phyloP scores from a whole-genome alignment of 1,140 invertebrate species.

The Aphelenchoides besseyi region DNA sequence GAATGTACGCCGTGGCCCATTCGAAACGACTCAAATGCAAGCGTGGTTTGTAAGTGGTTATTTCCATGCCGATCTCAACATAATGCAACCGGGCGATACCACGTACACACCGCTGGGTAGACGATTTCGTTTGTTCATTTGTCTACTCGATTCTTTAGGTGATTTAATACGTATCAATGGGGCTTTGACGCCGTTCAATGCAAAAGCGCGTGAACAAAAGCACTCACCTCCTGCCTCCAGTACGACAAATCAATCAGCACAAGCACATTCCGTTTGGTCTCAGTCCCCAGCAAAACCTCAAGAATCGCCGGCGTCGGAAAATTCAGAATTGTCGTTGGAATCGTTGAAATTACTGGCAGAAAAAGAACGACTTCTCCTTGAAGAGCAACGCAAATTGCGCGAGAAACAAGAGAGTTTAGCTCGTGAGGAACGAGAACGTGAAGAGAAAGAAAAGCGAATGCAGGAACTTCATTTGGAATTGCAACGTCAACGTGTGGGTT shows the following conservation, averaged over 20 bases:
- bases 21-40: slow-evolving; percentile 46
- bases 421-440: slow-evolving; percentile 38
- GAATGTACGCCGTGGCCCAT: slow-evolving; percentile 36
- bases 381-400: slow-evolving; percentile 39
- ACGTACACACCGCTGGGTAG: slow-evolving; percentile 30
- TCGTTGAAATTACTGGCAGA: slow-evolving; percentile 21
- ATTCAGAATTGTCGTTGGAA: slow-evolving; percentile 20
- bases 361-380: slow-evolving; percentile 32
- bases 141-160: slow-evolving; percentile 31
- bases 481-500: slow-evolving; percentile 4
- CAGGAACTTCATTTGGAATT: slow-evolving; percentile 43
- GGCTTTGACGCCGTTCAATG: slow-evolving; percentile 32
- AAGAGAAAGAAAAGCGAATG: slow-evolving; percentile 33
- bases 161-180: slow-evolving; percentile 45
- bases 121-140: slow-evolving; percentile 14
- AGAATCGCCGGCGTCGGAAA: background rate
- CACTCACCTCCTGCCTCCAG: background rate
- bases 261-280: background rate
- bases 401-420: slow-evolving; percentile 40
- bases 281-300: background rate
- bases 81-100: slow-evolving; percentile 21
- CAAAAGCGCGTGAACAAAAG: background rate
- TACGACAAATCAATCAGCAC: background rate
- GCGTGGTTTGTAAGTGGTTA: slow-evolving; percentile 44
- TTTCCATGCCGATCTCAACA: slow-evolving; percentile 30